Evolutionary conservation across 2,797 vertebrate species (phyloP).

Genomic region (Mionectes olivaceus): DNA sequence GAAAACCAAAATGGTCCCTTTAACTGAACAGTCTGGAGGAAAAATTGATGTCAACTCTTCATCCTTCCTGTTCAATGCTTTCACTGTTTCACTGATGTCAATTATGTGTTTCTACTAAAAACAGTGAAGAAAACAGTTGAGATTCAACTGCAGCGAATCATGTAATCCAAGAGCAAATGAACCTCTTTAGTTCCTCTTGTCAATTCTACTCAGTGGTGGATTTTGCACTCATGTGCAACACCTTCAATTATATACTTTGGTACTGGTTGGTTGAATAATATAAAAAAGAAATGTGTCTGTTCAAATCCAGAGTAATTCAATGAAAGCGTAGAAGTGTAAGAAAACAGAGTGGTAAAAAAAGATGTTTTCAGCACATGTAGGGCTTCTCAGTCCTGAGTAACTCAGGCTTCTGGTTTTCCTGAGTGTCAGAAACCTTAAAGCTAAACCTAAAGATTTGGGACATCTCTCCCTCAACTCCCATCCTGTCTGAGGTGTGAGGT

Average conservation of each 20-base stretch:
- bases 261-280: not conserved
- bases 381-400: not conserved
- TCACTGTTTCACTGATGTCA: not conserved
- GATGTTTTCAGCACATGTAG: not conserved
- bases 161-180: not conserved
- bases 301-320: not conserved
- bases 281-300: not conserved
- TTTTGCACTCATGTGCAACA: not conserved
- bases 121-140: not conserved
- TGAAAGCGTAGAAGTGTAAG: not conserved
- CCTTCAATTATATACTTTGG: not conserved
- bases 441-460: not conserved
- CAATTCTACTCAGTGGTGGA: not conserved
- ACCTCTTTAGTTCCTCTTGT: not conserved
- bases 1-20: not conserved
- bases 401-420: not conserved
- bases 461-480: not conserved
- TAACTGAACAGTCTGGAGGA: not conserved
- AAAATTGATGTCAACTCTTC: not conserved
- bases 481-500: not conserved
- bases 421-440: not conserved
- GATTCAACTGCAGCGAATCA: not conserved
- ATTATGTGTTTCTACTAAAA: not conserved
- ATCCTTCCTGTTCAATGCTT: not conserved
- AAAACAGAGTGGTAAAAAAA: not conserved